Evolutionary conservation across 2,797 vertebrate species (phyloP), one percentile per base, ranked within the genome.

Genomic region (Danio aesculapii): DNA sequence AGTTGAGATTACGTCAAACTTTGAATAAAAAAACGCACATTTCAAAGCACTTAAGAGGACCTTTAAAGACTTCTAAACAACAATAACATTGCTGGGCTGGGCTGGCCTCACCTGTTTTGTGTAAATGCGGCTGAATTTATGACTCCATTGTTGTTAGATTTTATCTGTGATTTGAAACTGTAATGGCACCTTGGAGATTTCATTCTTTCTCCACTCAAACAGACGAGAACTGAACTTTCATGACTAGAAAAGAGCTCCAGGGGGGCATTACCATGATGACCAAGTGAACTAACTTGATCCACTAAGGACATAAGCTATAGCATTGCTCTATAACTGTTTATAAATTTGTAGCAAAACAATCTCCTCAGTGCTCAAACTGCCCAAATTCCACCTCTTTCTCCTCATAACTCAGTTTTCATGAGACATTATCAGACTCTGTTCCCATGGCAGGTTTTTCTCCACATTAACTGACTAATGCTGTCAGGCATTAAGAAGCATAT

Each of bases 321-420:
- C 30, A 30, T 30, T 30, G 30, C 30, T 30, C 30, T 30, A 30
- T 30, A 30, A 30, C 30, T 30, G 30, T 30, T 30, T 30, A 30
- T 30, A 30, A 30, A 1, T 19, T 11, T 49, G 21, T 10, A 47
- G 49, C 21, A n/a, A 69, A 19, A 59, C 49, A 59, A 47, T 66
- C 21, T 59, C 53, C 21, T 19, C 11, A 61, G 39, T 21, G 47
- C 41, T 52, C 14, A 30, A 63, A 43, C 21, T 1, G 16, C 16
- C 8, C 11, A 8, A 57, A 72, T 46, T 72, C 55, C 17, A 59
- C 55, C 55, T 12, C 43, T 47, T 39, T 61, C 55, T 9, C 66
- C 9, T 61, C n/a, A 86, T 84, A 67, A 74, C 75, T 61, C 47
- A 21, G 17, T 11, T 69, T 92, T 92, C 91, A 92, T 89, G 85